Evolutionary conservation across 92 coral and sea anemone genomes (phyloP).

Genomic region (Umimayanthus chanpuru): DNA sequence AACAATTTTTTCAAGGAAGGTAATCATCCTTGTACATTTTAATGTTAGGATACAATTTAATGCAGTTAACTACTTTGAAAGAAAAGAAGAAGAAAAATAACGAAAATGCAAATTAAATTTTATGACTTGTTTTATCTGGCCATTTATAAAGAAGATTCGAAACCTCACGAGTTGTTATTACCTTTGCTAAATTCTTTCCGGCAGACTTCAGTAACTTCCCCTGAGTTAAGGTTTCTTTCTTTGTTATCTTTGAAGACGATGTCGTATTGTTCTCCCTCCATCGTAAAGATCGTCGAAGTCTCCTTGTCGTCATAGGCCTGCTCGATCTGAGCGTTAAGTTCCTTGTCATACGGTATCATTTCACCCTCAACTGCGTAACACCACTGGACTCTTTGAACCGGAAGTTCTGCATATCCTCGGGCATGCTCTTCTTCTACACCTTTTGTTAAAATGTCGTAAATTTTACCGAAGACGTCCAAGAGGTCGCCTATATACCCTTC

Average conservation of each 20-base stretch:
- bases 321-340: constrained; percentile 65
- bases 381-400: constrained; percentile 70
- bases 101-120: background rate
- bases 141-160: too few species aligned
- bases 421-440: constrained; percentile 58
- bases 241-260: constrained; percentile 62
- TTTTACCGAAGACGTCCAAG: constrained; percentile 22
- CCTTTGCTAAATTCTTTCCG: constrained; percentile 71
- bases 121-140: background rate
- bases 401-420: constrained; percentile 59
- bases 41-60: too few species aligned
- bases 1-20: too few species aligned
- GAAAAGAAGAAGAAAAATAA: too few species aligned
- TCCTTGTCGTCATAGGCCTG: constrained; percentile 54
- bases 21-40: too few species aligned
- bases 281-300: constrained; percentile 31
- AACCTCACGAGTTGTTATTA: constrained; percentile 1
- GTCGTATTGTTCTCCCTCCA: constrained; percentile 45
- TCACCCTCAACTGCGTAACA: constrained; percentile 40
- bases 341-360: constrained; percentile 52
- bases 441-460: constrained; percentile 49
- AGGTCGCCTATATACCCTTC: constrained; percentile 64
- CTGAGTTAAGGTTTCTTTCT: constrained; percentile 60
- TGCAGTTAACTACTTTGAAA: background rate
- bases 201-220: constrained; percentile 38